Evolutionary conservation across 2,797 vertebrate genomes (phyloP), one percentile per base, ranked within the genome.

Genomic region (Microchirus variegatus): DNA sequence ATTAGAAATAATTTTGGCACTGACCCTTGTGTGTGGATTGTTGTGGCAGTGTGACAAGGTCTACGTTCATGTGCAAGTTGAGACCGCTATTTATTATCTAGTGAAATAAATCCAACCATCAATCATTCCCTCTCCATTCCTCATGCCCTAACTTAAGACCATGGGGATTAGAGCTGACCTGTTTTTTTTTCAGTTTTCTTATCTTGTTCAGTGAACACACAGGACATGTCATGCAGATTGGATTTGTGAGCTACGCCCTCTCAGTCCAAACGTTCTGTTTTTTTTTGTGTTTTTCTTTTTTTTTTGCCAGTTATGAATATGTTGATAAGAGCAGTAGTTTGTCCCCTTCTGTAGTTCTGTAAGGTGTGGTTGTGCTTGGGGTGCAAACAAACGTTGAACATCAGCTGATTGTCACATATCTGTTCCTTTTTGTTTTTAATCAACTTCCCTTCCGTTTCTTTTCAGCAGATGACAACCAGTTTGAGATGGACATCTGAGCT

Each of bases 401-500:
- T 1, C 48, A 50, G 10, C 59, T 53, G 46, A 59, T 49, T 65
- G 38, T 60, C 45, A 63, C n/a, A 57, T 49, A 12, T 44, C 18
- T 49, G 3, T 2, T 1, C 9, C 43, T 40, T 44, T 1, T 26
- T 67, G 22, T 46, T 12, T 35, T 46, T 12, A 35, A 49, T 26
- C 10, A 8, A 51, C 59, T 42, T 3, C 53, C 12, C 1, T 42
- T 15, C 44, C 49, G 42, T 51, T 9, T 38, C 35, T 49, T 62
- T 36, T 46, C 65, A 68, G 84, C 87, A 89, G 93, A 94, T 58
- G 93, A 94, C 83, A 91, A 59, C 91, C 93, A 94, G 90, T 94
- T 94, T 77, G 93, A 94, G 85, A 94, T 94, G 93, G 93, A 94
- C 87, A 94, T 94, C 81, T 94, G 88, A 94, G 65, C 75, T 56